These are phyloP conservation scores for Catostomus latipinnis DNA, from an alignment of 2,797 vertebrate genomes.

Conservation along the genomic window DNA sequence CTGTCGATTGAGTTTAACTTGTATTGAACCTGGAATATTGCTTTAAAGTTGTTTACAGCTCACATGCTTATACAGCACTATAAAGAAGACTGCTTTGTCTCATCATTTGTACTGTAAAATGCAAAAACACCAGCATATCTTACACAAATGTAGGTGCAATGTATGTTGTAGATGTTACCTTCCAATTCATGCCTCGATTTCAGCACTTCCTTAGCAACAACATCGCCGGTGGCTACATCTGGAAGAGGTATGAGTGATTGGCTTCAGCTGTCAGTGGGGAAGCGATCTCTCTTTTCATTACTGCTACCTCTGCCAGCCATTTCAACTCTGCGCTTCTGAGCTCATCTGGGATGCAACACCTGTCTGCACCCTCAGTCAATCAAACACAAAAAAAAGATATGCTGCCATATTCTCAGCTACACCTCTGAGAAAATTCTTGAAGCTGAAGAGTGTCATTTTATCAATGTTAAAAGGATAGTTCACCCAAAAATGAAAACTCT, in stretches of 20 bases:
- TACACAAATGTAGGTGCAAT: constrained; percentile 45
- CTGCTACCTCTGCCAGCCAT: constrained; percentile 66
- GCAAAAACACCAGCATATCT: neutral
- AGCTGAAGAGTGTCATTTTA: no score
- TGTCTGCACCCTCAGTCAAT: constrained; percentile 36
- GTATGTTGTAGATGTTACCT: constrained; percentile 71
- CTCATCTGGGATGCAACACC: constrained; percentile 66
- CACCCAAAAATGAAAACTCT: no score
- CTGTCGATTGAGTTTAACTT: no score
- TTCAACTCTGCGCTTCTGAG: constrained; percentile 62
- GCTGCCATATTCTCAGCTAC: neutral
- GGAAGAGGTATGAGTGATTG: constrained; percentile 68
- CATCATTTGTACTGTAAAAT: neutral
- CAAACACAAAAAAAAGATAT: constrained; percentile 23
- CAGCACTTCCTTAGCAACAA: constrained; percentile 77
- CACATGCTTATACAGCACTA: neutral
- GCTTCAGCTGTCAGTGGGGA: constrained; percentile 73
- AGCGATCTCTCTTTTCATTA: constrained; percentile 79
- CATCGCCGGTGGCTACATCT: constrained; percentile 70
- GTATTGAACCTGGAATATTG: no score
- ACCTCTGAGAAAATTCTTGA: neutral
- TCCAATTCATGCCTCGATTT: constrained; percentile 76
- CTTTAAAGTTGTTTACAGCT: no score
- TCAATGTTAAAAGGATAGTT: no score
- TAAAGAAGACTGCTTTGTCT: neutral